Evolutionary conservation across 2,113 vertebrate genomes (phyloP).

Genomic region (Anseranas semipalmata): DNA sequence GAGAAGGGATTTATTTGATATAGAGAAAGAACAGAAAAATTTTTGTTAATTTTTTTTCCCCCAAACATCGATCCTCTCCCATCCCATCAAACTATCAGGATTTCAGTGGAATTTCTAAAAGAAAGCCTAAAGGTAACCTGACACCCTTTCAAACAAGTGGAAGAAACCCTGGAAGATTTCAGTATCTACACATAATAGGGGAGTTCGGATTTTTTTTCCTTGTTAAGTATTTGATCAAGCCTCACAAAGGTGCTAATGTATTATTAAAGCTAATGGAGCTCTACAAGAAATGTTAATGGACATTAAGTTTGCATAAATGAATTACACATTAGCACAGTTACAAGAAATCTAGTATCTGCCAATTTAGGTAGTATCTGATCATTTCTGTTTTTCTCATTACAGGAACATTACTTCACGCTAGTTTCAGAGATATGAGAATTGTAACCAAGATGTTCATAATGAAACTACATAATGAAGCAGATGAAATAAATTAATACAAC

Average conservation of each 20-base stretch:
- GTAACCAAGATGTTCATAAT: slow-evolving; percentile 79
- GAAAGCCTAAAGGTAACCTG: background rate
- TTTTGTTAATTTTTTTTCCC: rapidly evolving
- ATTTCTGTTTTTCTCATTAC: slow-evolving; percentile 82
- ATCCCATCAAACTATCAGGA: background rate
- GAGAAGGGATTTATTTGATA: background rate
- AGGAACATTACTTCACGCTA: slow-evolving; percentile 76
- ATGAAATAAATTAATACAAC: slow-evolving; percentile 70
- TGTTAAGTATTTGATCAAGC: slow-evolving; percentile 73
- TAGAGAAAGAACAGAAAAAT: background rate
- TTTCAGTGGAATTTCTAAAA: background rate
- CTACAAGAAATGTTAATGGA: slow-evolving; percentile 84
- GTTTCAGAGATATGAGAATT: slow-evolving; percentile 74
- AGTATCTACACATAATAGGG: background rate
- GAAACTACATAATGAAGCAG: slow-evolving; percentile 78
- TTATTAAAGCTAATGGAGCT: slow-evolving; percentile 87
- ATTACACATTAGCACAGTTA: slow-evolving; percentile 82
- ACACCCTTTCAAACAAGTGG: background rate
- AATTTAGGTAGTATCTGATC: slow-evolving; percentile 81
- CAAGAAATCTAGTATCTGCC: slow-evolving; percentile 79
- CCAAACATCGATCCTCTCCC: rapidly evolving
- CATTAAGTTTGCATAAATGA: slow-evolving; percentile 86
- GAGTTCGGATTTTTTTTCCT: background rate
- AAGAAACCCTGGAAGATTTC: background rate
- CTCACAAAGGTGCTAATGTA: slow-evolving; percentile 81